A percentile compares a stretch with the other conserved stretches of the same genome.
phyloP scores from a whole-genome alignment of 2,888 invertebrate species.

The Mimas tiliae region DNA sequence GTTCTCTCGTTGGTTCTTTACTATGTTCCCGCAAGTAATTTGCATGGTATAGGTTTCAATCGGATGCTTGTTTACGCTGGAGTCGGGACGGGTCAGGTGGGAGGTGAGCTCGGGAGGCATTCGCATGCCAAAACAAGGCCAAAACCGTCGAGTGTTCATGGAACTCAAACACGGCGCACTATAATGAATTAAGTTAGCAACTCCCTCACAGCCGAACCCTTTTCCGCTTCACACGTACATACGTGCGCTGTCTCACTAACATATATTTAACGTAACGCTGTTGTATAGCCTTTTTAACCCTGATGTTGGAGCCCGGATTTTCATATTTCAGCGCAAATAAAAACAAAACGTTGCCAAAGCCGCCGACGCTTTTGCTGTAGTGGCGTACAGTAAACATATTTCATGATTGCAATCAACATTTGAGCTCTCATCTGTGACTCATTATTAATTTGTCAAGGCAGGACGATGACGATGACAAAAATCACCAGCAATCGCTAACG shows the following conservation, averaged over 20 bases:
- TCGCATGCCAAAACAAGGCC: conserved; percentile 58
- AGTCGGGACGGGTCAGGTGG: conserved; percentile 40
- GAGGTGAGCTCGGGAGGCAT: conserved; percentile 41
- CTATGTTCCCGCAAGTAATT: conserved; percentile 53
- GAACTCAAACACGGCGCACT: conserved; percentile 76
- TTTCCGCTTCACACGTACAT: conserved; percentile 61
- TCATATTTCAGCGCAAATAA: conserved; percentile 23
- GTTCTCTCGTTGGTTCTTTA: conserved; percentile 33
- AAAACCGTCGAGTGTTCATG: conserved; percentile 59
- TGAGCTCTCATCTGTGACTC: conserved; percentile 38
- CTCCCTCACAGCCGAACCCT: conserved; percentile 61
- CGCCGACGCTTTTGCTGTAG: background rate
- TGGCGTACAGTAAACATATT: background rate
- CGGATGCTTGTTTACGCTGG: conserved; percentile 64
- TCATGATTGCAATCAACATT: conserved; percentile 15
- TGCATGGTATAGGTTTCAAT: conserved; percentile 69
- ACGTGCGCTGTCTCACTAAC: conserved; percentile 31
- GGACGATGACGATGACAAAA: conserved; percentile 51
- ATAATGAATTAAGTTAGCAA: conserved; percentile 82
- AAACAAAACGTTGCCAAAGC: conserved; percentile 4
- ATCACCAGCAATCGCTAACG: conserved; percentile 60
- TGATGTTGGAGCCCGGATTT: background rate
- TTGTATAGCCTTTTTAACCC: background rate
- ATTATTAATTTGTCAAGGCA: conserved; percentile 42
- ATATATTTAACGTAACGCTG: conserved; percentile 15